Evolutionary conservation across 2,113 vertebrate genomes (phyloP).

Genomic region (Neogale vison): DNA sequence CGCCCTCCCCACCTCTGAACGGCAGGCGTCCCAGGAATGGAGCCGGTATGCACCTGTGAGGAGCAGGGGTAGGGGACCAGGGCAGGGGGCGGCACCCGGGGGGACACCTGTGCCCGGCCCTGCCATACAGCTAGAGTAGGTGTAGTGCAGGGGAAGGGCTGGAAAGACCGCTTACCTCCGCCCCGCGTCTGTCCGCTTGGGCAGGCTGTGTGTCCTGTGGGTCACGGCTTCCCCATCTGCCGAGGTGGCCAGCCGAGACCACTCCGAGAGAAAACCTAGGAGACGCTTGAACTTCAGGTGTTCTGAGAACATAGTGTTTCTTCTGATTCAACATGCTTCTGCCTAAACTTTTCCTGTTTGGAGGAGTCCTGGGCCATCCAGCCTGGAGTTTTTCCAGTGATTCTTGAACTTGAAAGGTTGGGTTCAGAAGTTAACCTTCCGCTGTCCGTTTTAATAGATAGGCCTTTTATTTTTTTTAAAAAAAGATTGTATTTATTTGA

Average conservation of each 20-base stretch:
- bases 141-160: not conserved
- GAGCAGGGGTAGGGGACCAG: not conserved
- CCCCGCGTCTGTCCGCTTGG: too few relatives aligned
- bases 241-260: accelerated
- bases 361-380: not conserved
- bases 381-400: not conserved
- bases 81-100: not conserved
- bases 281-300: accelerated
- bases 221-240: not conserved
- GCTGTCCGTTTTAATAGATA: too few relatives aligned
- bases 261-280: accelerated
- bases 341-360: not conserved
- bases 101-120: not conserved
- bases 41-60: not conserved
- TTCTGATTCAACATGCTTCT: not conserved
- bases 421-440: not conserved
- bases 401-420: not conserved
- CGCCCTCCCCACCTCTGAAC: accelerated
- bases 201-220: accelerated
- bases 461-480: not conserved
- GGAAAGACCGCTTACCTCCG: not conserved
- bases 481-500: not conserved
- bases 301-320: not conserved
- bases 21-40: not conserved
- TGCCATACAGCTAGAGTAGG: not conserved